These are phyloP conservation scores for Halcyon malimbica DNA, from an alignment of 2,113 vertebrate species.

Conservation along the genomic window DNA sequence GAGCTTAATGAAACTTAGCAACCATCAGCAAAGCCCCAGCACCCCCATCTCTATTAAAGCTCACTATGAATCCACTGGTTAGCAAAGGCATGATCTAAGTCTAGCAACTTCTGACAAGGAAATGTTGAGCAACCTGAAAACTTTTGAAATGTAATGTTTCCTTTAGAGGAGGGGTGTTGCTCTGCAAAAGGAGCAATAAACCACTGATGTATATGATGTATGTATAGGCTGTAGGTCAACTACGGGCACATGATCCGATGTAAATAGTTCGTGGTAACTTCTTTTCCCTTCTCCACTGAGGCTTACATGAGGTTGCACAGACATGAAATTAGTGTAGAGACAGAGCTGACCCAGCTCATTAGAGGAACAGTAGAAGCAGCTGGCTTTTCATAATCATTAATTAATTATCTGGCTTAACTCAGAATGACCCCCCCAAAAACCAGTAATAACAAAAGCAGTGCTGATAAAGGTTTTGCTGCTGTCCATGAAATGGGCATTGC, in stretches of 20 bases:
- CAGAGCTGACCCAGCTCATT: background rate
- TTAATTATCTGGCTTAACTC: background rate
- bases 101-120: background rate
- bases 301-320: background rate
- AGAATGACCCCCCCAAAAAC: background rate
- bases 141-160: background rate
- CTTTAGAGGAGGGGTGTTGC: background rate
- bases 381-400: background rate
- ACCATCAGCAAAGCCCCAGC: background rate
- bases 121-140: background rate
- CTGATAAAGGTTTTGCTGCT: background rate
- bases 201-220: background rate
- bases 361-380: background rate
- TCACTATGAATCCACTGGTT: background rate
- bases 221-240: background rate
- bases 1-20: background rate
- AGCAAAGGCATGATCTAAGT: background rate
- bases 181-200: background rate
- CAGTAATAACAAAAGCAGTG: background rate
- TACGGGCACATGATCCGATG: background rate
- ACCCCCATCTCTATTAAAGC: background rate
- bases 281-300: background rate
- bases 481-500: background rate
- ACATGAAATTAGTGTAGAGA: background rate
- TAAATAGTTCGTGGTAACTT: background rate